phyloP scores from a whole-genome alignment of 1,140 invertebrate species.

The Drosophila rhopaloa region DNA sequence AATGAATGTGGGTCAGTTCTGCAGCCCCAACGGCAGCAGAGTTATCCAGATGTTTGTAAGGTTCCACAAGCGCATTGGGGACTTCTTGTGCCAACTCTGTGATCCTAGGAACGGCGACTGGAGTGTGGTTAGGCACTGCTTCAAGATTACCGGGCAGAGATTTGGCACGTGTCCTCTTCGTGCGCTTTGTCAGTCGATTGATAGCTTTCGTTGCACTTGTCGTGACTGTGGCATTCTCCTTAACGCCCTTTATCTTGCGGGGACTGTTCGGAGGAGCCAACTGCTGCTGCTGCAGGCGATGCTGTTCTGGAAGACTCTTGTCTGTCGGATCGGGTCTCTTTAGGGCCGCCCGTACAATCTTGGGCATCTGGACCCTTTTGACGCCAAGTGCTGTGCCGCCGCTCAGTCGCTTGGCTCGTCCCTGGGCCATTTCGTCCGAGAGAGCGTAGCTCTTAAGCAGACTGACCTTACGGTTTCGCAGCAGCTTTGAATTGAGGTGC shows the following conservation, averaged over 20 bases:
- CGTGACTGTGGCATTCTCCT: not conserved
- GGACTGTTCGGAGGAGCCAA: conserved; percentile 2
- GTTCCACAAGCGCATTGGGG: not conserved
- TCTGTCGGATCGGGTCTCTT: conserved; percentile 13
- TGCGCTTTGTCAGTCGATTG: conserved; percentile 3
- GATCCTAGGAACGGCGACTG: not conserved
- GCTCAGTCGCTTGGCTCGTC: conserved; percentile 40
- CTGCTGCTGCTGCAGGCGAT: conserved; percentile 48
- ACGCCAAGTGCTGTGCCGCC: conserved; percentile 22
- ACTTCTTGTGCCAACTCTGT: not conserved
- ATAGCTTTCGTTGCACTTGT: conserved; percentile 1
- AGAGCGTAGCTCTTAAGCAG: conserved; percentile 66
- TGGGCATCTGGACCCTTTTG: conserved; percentile 18
- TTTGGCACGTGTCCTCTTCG: conserved; percentile 14
- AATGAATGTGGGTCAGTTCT: not conserved
- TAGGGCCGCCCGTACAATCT: not conserved
- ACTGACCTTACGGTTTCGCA: conserved; percentile 68
- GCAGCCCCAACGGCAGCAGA: not conserved
- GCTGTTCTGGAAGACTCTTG: conserved; percentile 22
- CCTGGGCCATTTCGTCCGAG: conserved; percentile 30
- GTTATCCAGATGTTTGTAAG: not conserved
- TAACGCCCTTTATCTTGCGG: not conserved
- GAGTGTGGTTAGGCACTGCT: no score
- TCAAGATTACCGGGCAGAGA: conserved; percentile 11
- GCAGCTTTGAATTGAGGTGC: conserved; percentile 64